Evolutionary conservation across 1,140 invertebrate genomes (phyloP).

Genomic region (Drosophila nikananu): DNA sequence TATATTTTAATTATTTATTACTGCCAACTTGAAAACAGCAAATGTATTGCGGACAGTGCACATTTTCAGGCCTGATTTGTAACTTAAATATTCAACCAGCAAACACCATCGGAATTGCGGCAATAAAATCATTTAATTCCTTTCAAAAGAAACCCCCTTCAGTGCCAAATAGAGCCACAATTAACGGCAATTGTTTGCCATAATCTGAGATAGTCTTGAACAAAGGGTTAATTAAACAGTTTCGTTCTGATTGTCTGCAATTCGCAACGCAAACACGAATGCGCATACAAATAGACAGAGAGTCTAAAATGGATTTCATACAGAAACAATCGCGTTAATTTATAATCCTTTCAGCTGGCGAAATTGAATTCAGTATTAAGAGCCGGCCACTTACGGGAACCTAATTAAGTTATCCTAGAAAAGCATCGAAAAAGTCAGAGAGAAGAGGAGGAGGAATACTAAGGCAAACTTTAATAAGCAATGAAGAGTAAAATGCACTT

Average conservation of each 20-base stretch:
- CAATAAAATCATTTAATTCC: conserved; percentile 30
- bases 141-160: conserved; percentile 16
- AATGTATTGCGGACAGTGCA: neutral
- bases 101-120: conserved; percentile 35
- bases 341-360: conserved; percentile 32
- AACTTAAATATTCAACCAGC: conserved; percentile 58
- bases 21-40: neutral
- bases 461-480: neutral
- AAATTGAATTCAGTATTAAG: conserved; percentile 35
- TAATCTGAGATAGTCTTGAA: conserved; percentile 43
- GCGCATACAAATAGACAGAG: neutral
- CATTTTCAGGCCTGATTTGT: conserved; percentile 49
- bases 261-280: conserved; percentile 10
- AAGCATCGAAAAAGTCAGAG: conserved; percentile 1
- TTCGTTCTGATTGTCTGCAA: conserved; percentile 39
- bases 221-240: conserved; percentile 68
- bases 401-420: conserved; percentile 16
- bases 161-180: conserved; percentile 41
- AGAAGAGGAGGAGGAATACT: neutral
- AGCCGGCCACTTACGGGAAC: conserved; percentile 14
- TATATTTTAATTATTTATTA: neutral
- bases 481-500: conserved; percentile 11
- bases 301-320: conserved; percentile 6
- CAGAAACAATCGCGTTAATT: conserved; percentile 46
- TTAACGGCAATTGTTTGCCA: conserved; percentile 59